A percentile compares a stretch with the other conserved stretches of the same genome.
Conservation (phyloP, 2,113 vertebrate species). For the Leucosticte australis region DNA sequence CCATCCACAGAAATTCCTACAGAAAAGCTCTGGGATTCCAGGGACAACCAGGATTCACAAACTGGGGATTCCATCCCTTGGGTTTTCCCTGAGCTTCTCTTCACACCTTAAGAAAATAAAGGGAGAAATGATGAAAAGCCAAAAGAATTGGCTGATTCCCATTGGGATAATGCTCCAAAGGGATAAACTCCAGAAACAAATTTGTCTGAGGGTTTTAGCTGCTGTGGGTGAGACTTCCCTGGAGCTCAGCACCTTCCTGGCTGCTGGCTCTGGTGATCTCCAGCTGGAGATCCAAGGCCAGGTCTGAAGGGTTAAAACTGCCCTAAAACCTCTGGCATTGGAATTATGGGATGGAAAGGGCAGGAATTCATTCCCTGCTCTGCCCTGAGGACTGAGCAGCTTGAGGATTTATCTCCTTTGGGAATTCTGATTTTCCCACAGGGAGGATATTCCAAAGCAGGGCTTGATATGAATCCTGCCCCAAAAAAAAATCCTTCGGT, state of each 20-base stretch:
- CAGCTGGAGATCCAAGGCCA: accelerated
- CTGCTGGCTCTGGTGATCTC: accelerated
- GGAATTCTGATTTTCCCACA: neutral
- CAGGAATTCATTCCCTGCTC: neutral
- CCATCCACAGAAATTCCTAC: neutral
- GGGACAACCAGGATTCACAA: neutral
- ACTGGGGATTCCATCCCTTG: neutral
- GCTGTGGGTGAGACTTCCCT: accelerated
- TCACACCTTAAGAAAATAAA: neutral
- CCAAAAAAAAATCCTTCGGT: too few relatives aligned
- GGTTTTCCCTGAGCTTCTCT: accelerated
- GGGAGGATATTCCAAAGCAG: neutral
- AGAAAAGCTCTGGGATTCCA: neutral
- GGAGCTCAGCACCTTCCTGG: neutral
- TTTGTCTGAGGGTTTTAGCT: neutral
- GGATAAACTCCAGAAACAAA: neutral
- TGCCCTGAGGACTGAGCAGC: neutral
- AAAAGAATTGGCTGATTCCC: neutral
- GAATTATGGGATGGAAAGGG: neutral
- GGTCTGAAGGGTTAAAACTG: neutral
- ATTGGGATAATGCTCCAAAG: neutral
- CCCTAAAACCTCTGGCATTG: neutral
- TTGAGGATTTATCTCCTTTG: neutral
- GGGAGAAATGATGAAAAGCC: neutral
- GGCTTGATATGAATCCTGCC: accelerated